These are phyloP conservation scores for Bos taurus DNA, from an alignment of 2,113 vertebrate genomes.

Conservation along the genomic window ARS-UCD2.0 NC_037331.1:107379001-107379500, in stretches of 20 bases:
- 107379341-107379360: neutral
- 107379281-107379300: neutral
- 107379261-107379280: neutral
- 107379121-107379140: neutral
- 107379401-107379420: neutral
- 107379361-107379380: neutral
- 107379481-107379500: too few species aligned
- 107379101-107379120: neutral
- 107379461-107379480: too few species aligned
- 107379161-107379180: neutral
- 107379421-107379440: too few species aligned
- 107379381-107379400: neutral
- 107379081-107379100: neutral
- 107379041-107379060: neutral
- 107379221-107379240: neutral
- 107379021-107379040: neutral
- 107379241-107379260: neutral
- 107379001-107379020: neutral
- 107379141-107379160: neutral
- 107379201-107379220: neutral
- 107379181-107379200: neutral
- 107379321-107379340: neutral
- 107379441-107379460: too few species aligned
- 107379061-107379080: neutral
- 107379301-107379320: neutral